Percentiles rank a stretch among this genome's conserved stretches.
Conservation (phyloP, 2,888 invertebrate species). For the Ecliptopera silaceata region DNA sequence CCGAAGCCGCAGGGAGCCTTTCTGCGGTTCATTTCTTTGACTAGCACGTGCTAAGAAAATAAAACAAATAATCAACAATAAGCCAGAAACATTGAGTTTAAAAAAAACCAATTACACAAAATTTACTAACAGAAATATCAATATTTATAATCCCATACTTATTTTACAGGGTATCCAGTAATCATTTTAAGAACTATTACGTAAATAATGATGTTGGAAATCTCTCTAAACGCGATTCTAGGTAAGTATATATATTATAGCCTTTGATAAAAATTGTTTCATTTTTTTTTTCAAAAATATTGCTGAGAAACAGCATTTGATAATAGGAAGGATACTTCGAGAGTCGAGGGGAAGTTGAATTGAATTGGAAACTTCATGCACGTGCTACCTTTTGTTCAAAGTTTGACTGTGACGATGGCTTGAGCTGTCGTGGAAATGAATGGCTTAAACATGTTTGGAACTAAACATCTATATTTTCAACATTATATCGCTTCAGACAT, state of each 20-base stretch:
- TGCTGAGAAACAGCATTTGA: constrained; percentile 8
- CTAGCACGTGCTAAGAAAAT: not conserved
- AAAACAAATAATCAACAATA: not conserved
- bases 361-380: constrained; percentile 36
- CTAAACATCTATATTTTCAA: not conserved
- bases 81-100: not conserved
- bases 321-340: constrained; percentile 29
- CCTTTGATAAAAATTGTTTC: no score
- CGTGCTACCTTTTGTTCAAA: constrained; percentile 33
- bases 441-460: not conserved
- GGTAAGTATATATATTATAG: no score
- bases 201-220: no score
- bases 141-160: no score
- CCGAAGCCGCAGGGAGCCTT: not conserved
- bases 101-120: no score
- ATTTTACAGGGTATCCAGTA: no score
- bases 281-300: not conserved
- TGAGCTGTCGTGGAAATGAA: constrained; percentile 1
- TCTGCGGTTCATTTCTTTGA: not conserved
- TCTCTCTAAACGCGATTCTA: no score
- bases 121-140: no score
- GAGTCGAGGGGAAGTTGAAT: constrained; percentile 35
- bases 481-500: no score
- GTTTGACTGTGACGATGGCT: constrained; percentile 24
- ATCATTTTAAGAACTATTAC: no score